These are phyloP conservation scores for Notothenia rossii DNA, from an alignment of 2,113 vertebrate genomes.

Conservation along the genomic window DNA sequence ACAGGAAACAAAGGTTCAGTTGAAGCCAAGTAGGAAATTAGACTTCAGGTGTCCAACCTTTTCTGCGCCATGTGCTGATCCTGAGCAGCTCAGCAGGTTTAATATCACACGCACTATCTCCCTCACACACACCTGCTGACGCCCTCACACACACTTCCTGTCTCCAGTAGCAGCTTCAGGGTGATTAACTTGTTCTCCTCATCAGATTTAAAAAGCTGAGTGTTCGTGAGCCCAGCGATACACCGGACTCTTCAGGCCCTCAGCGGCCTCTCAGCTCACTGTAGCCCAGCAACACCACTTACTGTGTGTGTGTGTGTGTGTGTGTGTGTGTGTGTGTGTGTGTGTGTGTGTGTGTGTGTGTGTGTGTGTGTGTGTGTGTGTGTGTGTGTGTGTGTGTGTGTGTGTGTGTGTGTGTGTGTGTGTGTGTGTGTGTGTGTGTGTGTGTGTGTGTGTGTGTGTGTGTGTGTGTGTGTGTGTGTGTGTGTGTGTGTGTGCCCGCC, in stretches of 20 bases:
- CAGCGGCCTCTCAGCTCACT: conserved; percentile 24
- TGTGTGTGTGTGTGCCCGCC: background rate
- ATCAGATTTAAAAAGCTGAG: background rate
- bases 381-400: background rate
- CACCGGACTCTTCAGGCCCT: conserved; percentile 15
- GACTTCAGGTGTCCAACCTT: no score
- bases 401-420: background rate
- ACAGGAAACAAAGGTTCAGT: no score
- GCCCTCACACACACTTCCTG: no score
- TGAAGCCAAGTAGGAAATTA: no score
- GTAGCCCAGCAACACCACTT: conserved; percentile 38
- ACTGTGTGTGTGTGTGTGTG: no score
- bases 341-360: background rate
- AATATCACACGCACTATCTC: background rate
- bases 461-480: background rate
- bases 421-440: background rate
- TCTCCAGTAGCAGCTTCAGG: background rate
- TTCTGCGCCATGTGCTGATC: background rate
- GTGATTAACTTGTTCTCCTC: background rate
- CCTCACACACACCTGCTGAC: background rate
- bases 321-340: background rate
- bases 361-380: background rate
- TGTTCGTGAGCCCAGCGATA: background rate
- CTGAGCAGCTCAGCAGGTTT: background rate
- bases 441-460: background rate